Evolutionary conservation across 2,113 vertebrate genomes (phyloP), one percentile per base, ranked within the genome.

Genomic region (Coracopsis vasa): DNA sequence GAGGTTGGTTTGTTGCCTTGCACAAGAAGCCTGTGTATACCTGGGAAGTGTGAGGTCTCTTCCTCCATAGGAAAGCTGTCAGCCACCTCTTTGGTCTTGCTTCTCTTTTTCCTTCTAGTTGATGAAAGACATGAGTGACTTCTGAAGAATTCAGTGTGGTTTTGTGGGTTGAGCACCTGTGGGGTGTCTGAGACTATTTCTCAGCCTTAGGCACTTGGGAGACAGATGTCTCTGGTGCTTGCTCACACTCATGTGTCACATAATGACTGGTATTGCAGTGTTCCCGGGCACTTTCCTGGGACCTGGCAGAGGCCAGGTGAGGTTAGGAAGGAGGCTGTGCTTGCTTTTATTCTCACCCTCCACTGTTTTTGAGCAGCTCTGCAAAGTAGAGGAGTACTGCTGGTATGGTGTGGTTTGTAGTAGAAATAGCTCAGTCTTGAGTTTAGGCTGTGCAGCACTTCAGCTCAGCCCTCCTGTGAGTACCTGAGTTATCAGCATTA

Each of bases 211-310:
- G 91, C 39, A 18, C 62, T 18, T 70, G 31, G 48, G 54, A 73
- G 37, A 16, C 0, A 0, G 45, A 47, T 35, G 37, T 51, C 16
- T 64, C 21, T 65, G 37, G 10, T 41, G 35, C 75, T 88, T 83
- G 85, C 54, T 96, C 70, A 94, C n/a, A 11, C 19, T 33, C 10
- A 4, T 19, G 61, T 35, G 64, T 66, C 86, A 70, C 16, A 2
- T 72, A 66, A 54, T 87, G 48, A 29, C 13, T 37, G 3, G 9
- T 16, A 13, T 61, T 60, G 24, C 4, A 2, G 33, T 35, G 27
- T 65, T 48, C 15, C 28, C 7, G 1, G 53, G 33, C 0, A 0
- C 47, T 79, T 35, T 33, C 28, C 47, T 44, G 79, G 29, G 58
- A 70, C 27, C 70, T 61, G 15, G 8, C 61, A 33, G 56, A 44